Conservation (phyloP, 2,888 invertebrate genomes). For the Ametastegia equiseti region DNA sequence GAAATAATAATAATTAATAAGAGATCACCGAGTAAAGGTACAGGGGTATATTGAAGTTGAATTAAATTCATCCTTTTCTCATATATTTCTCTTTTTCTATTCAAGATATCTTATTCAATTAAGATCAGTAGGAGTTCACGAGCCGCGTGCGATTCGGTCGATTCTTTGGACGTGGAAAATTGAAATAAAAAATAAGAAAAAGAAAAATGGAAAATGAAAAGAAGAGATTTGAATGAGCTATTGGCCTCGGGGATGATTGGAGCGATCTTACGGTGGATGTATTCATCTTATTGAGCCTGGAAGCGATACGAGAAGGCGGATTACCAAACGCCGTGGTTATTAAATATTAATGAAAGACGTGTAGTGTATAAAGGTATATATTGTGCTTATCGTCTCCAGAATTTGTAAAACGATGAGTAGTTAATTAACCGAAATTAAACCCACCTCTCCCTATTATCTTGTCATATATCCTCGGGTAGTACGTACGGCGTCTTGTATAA, state of each 20-base stretch:
- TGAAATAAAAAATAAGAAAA: no score
- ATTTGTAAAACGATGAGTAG: neutral
- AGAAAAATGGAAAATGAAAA: no score
- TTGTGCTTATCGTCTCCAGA: neutral
- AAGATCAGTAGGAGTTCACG: no score
- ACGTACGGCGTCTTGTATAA: neutral
- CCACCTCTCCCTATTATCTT: neutral
- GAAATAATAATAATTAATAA: neutral
- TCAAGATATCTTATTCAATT: no score
- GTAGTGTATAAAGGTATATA: neutral
- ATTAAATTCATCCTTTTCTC: neutral
- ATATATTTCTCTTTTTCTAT: neutral
- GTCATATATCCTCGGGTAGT: neutral
- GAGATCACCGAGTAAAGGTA: neutral
- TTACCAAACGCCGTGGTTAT: neutral
- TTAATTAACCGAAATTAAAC: conserved; percentile 34
- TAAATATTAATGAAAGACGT: neutral
- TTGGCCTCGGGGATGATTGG: no score
- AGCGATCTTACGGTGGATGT: neutral
- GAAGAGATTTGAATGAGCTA: no score
- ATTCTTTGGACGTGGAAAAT: no score
- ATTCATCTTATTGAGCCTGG: neutral
- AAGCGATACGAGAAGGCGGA: neutral
- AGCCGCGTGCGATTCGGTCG: no score
- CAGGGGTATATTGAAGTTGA: no score